Evolutionary conservation across 92 coral and sea anemone genomes (phyloP).

Genomic region (Phenganax marumi): DNA sequence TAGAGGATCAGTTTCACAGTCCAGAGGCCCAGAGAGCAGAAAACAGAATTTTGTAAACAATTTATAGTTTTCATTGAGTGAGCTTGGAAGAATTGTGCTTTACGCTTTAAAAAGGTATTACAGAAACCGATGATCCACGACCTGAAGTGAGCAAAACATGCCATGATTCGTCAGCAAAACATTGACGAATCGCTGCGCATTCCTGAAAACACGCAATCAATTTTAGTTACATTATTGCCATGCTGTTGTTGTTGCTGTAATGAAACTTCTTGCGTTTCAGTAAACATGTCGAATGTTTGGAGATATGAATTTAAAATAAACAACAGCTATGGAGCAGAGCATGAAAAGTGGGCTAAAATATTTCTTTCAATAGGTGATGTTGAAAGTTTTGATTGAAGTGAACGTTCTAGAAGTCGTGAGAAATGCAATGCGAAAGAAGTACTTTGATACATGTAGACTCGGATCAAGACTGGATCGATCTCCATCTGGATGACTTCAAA

Average conservation of each 20-base stretch:
- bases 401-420: neutral
- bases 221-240: neutral
- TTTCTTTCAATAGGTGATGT: slow-evolving; percentile 9
- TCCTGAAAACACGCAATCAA: too few relatives aligned
- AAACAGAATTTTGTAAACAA: too few relatives aligned
- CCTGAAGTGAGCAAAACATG: too few relatives aligned
- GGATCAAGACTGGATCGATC: slow-evolving; percentile 34
- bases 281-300: slow-evolving; percentile 12
- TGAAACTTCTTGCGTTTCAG: neutral
- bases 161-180: too few relatives aligned
- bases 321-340: neutral
- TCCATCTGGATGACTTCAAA: slow-evolving; percentile 15
- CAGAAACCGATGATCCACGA: too few relatives aligned
- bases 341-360: slow-evolving; percentile 32
- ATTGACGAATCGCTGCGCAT: too few relatives aligned
- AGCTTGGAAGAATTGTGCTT: too few relatives aligned
- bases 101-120: too few relatives aligned
- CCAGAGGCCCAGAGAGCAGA: too few relatives aligned
- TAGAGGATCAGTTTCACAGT: too few relatives aligned
- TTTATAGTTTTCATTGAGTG: too few relatives aligned
- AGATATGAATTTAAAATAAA: slow-evolving; percentile 32
- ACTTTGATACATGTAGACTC: neutral
- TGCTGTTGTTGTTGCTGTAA: neutral
- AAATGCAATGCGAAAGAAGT: slow-evolving; percentile 11
- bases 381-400: neutral